Evolutionary conservation across 2,888 invertebrate species (phyloP).

Genomic region (Eupithecia inturbata): DNA sequence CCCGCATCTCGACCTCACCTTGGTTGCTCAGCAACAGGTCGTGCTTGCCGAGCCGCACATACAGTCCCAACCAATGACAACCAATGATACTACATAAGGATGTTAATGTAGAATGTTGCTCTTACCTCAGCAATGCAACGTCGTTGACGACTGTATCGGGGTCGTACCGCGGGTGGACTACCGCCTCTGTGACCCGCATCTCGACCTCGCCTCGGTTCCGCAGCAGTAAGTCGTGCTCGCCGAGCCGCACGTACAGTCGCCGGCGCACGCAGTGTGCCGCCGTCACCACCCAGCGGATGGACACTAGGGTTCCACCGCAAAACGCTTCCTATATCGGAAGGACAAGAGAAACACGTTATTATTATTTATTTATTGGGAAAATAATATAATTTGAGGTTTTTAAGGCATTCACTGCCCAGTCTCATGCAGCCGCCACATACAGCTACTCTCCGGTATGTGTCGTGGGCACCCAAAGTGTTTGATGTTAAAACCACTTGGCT

Average conservation of each 20-base stretch:
- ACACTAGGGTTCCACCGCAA: slow-evolving; percentile 93
- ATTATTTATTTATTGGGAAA: neutral
- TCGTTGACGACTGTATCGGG: slow-evolving; percentile 96
- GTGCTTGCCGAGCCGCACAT: slow-evolving; percentile 93
- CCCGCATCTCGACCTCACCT: slow-evolving; percentile 90
- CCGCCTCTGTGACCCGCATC: slow-evolving; percentile 88
- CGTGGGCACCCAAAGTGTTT: too few relatives aligned
- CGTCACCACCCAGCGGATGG: slow-evolving; percentile 92
- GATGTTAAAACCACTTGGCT: too few relatives aligned
- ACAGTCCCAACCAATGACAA: too few relatives aligned
- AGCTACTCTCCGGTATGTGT: neutral
- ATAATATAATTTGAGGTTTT: neutral
- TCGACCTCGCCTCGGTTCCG: slow-evolving; percentile 91
- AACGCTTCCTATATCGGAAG: slow-evolving; percentile 88
- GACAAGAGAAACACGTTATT: neutral
- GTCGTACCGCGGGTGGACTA: slow-evolving; percentile 93
- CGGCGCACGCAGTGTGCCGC: slow-evolving; percentile 94
- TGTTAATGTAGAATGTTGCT: neutral
- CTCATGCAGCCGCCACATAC: too few relatives aligned
- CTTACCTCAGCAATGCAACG: slow-evolving; percentile 90
- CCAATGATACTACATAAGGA: too few relatives aligned
- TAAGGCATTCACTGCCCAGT: neutral
- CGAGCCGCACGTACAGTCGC: slow-evolving; percentile 90
- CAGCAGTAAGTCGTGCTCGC: slow-evolving; percentile 92
- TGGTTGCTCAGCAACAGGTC: slow-evolving; percentile 90